Conservation (phyloP, 2,797 vertebrate species). For the Pelochelys cantorii region DNA sequence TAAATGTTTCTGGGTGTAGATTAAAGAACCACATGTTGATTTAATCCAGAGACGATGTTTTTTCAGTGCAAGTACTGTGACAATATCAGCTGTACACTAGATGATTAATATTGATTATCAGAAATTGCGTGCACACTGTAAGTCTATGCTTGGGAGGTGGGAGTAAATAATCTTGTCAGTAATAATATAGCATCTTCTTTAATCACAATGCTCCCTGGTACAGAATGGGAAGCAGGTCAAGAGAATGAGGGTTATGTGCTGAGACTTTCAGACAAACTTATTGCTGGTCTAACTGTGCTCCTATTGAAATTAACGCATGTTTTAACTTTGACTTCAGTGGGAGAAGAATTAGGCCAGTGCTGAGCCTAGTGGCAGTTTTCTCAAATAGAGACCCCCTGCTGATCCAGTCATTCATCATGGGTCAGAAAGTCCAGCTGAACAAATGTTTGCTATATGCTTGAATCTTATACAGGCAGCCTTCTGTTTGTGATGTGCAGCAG, state of each 20-base stretch:
- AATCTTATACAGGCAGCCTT: background rate
- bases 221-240: background rate
- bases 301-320: background rate
- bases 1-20: background rate
- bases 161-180: background rate
- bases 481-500: background rate
- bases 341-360: background rate
- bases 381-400: background rate
- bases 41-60: background rate
- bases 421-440: background rate
- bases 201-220: background rate
- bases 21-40: constrained; percentile 1
- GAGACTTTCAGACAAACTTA: background rate
- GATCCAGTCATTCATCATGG: background rate
- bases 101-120: background rate
- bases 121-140: background rate
- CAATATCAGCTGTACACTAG: background rate
- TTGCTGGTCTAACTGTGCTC: background rate
- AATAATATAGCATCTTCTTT: background rate
- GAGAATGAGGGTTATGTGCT: background rate
- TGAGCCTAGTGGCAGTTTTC: background rate
- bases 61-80: background rate
- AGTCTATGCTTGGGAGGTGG: background rate
- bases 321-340: background rate
- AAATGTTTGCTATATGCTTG: background rate